These are phyloP conservation scores for Neodon shergylaensis DNA, from an alignment of 2,113 vertebrate genomes.

Conservation along the genomic window DNA sequence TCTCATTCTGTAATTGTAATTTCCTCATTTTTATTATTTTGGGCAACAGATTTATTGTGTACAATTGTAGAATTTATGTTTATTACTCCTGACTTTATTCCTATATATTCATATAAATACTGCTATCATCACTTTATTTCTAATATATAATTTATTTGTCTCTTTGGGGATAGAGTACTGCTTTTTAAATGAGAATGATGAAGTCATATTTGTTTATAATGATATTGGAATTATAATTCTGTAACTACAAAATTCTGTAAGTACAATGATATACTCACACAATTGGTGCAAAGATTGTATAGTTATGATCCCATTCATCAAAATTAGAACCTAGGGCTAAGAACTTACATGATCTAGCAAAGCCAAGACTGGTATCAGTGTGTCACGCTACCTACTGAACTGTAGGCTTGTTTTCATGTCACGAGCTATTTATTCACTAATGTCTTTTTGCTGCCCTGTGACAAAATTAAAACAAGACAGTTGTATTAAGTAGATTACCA, in stretches of 20 bases:
- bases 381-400: neutral
- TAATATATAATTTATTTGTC: neutral
- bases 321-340: neutral
- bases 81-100: neutral
- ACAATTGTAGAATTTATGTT: neutral
- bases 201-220: neutral
- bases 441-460: neutral
- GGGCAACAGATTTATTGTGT: neutral
- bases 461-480: neutral
- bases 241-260: neutral
- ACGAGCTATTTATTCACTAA: neutral
- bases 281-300: neutral
- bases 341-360: neutral
- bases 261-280: neutral
- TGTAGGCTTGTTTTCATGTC: neutral
- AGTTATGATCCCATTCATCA: neutral
- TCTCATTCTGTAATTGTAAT: neutral
- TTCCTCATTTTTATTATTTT: neutral
- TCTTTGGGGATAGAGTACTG: neutral
- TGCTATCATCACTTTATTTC: neutral
- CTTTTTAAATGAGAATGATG: neutral
- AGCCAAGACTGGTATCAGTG: neutral
- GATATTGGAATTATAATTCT: neutral
- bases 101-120: neutral
- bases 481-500: neutral